phyloP scores from a whole-genome alignment of 2,888 invertebrate genomes.

The Acanthosepion lycidas region DNA sequence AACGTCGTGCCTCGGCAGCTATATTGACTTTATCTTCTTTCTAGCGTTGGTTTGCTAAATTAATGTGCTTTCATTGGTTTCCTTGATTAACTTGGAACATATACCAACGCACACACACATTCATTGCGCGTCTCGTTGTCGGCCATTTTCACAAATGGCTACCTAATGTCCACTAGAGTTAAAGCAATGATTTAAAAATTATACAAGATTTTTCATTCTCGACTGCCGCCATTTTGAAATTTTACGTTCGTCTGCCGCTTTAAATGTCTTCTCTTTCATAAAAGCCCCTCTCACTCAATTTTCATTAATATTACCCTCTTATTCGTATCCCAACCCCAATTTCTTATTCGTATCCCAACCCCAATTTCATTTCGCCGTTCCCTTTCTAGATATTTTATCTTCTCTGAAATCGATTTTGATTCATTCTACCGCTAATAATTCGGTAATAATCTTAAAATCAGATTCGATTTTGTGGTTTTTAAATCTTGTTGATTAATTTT shows the following conservation, averaged over 20 bases:
- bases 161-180: background rate
- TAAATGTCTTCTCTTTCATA: background rate
- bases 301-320: background rate
- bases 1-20: background rate
- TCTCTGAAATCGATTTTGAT: background rate
- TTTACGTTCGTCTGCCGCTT: background rate
- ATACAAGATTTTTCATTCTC: background rate
- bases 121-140: background rate
- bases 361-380: no score
- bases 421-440: background rate
- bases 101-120: background rate
- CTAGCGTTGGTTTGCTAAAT: background rate
- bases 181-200: no score
- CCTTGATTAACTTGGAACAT: background rate
- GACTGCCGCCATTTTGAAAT: background rate
- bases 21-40: background rate
- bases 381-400: background rate
- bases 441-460: background rate
- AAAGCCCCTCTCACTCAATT: background rate
- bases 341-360: background rate
- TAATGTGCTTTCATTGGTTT: background rate
- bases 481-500: background rate
- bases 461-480: background rate
- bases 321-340: background rate
- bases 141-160: background rate